Evolutionary conservation across 2,797 vertebrate species (phyloP), one percentile per base, ranked within the genome.

Genomic region (Hypotaenidia okinawae): DNA sequence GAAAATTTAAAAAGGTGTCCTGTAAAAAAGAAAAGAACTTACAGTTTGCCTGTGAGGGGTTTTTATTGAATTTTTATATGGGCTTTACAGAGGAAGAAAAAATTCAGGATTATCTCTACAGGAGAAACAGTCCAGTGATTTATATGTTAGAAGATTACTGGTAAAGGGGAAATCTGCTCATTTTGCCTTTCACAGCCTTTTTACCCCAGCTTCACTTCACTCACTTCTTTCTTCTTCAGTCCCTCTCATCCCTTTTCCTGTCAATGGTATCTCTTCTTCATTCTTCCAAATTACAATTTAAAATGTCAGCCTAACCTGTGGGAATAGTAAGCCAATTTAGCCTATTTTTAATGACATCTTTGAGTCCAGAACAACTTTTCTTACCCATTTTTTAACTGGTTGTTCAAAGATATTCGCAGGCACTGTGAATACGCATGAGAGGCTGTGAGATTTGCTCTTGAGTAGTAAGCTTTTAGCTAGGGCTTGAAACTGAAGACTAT

Each of bases 71-170:
- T 91, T 62, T 95, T 96, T 96, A 69, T 64, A 75, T 91, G 78
- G 88, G 73, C 89, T 96, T 93, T 87, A 80, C 84, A 84, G 49
- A 85, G 37, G 45, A 92, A 87, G 22, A 39, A 76, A 87, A 72
- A 83, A 57, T 5, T 52, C 25, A 68, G 54, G 79, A 94, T 96
- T 89, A 87, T 97, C 92, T 94, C 96, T 83, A 80, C 84, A 92
- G 94, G 90, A 95, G 90, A 90, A 96, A 96, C 51, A 88, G 82
- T 94, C 27, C 84, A 94, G 87, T 96, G 96, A 95, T 96, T 96
- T 97, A 89, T 95, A 87, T 92, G 79, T 93, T 90, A 95, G 94
- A 95, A 97, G 92, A 97, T 96, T 93, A 96, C 81, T 92, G 75
- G 92, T 95, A 97, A 95, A 94, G 68, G 73, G 82, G n/a, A 96